Evolutionary conservation across 2,888 invertebrate genomes (phyloP).

Genomic region (Drosophila fungiperda): DNA sequence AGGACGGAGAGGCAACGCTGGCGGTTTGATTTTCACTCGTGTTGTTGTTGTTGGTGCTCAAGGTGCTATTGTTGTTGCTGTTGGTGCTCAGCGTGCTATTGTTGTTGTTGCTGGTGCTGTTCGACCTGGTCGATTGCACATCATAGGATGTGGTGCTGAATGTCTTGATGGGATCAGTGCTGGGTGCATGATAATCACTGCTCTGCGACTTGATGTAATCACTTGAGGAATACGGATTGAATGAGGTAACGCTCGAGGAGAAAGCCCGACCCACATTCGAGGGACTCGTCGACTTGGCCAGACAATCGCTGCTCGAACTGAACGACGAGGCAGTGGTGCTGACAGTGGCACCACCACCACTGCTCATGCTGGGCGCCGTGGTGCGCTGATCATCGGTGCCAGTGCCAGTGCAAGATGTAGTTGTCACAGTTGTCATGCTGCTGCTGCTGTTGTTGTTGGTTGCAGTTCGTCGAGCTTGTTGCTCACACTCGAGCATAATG

Average conservation of each 20-base stretch:
- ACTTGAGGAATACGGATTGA: conserved; percentile 85
- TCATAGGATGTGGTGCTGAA: conserved; percentile 85
- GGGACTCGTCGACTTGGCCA: conserved; percentile 84
- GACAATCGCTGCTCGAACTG: conserved; percentile 84
- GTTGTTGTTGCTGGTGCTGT: conserved; percentile 72
- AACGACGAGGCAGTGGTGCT: conserved; percentile 77
- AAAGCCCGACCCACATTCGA: conserved; percentile 79
- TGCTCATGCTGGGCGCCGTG: conserved; percentile 75
- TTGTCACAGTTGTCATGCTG: conserved; percentile 17
- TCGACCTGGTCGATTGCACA: conserved; percentile 81
- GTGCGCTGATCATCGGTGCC: conserved; percentile 71
- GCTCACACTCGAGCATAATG: conserved; percentile 84
- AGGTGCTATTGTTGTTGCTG: conserved; percentile 38
- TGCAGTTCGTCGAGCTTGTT: conserved; percentile 66
- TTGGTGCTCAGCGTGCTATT: conserved; percentile 72
- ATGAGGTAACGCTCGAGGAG: conserved; percentile 85
- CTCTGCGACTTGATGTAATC: conserved; percentile 85
- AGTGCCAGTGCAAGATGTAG: conserved; percentile 20
- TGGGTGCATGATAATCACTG: conserved; percentile 84
- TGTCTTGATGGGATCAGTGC: conserved; percentile 85
- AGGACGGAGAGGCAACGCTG: conserved; percentile 16
- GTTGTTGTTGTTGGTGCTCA: conserved; percentile 37
- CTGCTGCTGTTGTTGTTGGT: conserved; percentile 25
- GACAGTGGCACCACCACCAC: conserved; percentile 60
- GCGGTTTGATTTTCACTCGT: conserved; percentile 47